Conservation (phyloP, 2,888 invertebrate species). For the Drosophila mulleri region DNA sequence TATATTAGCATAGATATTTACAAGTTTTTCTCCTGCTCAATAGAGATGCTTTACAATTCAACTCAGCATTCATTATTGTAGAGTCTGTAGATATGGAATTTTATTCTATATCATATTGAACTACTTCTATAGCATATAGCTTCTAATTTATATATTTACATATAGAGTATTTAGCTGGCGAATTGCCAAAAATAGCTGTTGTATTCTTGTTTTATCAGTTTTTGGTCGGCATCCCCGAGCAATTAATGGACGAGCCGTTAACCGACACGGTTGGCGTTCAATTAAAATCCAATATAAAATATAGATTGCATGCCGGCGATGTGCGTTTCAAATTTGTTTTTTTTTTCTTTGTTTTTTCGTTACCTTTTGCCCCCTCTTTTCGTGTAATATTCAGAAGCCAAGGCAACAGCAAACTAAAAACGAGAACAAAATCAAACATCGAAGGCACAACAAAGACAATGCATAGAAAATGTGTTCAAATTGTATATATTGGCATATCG, state of each 20-base stretch:
- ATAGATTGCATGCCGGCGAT: conserved; percentile 36
- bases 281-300: conserved; percentile 63
- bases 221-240: conserved; percentile 27
- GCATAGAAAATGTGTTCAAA: neutral
- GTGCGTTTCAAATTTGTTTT: conserved; percentile 16
- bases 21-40: no score
- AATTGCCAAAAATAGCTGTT: neutral
- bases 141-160: no score
- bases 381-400: conserved; percentile 38
- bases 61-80: no score
- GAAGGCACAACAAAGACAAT: neutral
- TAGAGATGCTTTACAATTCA: no score
- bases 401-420: neutral
- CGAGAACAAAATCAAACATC: conserved; percentile 2
- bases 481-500: neutral
- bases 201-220: conserved; percentile 8
- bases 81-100: no score
- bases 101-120: neutral
- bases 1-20: no score
- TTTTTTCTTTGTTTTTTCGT: neutral
- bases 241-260: conserved; percentile 43
- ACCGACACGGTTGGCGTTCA: conserved; percentile 26
- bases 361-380: neutral
- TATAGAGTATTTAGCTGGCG: neutral
- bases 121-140: neutral